Conservation (phyloP, 2,888 invertebrate genomes). For the Aricia artaxerxes region DNA sequence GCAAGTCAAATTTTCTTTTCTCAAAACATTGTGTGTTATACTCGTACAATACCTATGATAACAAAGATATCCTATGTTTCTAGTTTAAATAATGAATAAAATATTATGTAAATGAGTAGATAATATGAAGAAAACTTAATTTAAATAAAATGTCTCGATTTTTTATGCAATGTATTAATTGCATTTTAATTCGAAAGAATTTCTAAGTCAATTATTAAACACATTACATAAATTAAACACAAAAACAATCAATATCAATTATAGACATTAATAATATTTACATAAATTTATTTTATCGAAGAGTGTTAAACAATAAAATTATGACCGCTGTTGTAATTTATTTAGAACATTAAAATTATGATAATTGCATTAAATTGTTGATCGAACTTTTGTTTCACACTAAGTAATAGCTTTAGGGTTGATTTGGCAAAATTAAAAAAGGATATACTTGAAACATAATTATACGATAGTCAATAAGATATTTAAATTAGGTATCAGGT, state of each 20-base stretch:
- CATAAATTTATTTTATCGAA: conserved; percentile 10
- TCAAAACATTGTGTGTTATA: not conserved
- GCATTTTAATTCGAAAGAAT: not conserved
- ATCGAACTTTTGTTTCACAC: not conserved
- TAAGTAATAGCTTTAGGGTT: not conserved
- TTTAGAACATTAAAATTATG: not conserved
- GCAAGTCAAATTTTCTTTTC: not conserved
- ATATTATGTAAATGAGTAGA: not conserved
- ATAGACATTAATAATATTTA: conserved; percentile 4
- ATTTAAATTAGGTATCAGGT: no score
- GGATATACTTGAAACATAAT: no score
- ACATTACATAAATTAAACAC: not conserved
- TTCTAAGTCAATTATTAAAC: conserved; percentile 12
- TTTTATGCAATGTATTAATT: not conserved
- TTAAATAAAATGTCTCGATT: not conserved
- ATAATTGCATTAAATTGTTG: not conserved
- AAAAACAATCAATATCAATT: conserved; percentile 4
- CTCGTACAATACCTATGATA: not conserved
- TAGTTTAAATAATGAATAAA: not conserved
- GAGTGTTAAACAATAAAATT: conserved; percentile 8
- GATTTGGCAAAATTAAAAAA: not conserved
- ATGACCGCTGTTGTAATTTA: not conserved
- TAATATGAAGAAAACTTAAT: not conserved
- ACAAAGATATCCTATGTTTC: not conserved
- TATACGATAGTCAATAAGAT: no score